These are phyloP conservation scores for Xestia c-nigrum DNA, from an alignment of 2,888 invertebrate genomes.

Conservation along the genomic window DNA sequence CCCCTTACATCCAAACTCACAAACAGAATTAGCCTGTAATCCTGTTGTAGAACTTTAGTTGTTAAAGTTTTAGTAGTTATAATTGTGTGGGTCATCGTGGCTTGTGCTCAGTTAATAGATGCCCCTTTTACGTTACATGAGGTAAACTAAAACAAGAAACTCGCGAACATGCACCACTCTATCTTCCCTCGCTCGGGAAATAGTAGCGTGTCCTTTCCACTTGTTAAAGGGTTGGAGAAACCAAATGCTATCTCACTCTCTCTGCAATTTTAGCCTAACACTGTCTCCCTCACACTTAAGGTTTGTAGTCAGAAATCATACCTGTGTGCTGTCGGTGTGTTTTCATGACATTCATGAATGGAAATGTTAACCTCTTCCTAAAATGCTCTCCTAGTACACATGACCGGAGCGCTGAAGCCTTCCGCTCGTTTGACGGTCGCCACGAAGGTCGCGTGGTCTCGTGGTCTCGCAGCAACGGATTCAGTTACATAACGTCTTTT, in stretches of 20 bases:
- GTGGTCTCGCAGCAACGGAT: background rate
- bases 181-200: background rate
- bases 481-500: background rate
- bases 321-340: background rate
- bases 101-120: background rate
- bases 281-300: background rate
- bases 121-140: background rate
- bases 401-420: conserved; percentile 25
- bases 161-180: background rate
- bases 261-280: background rate
- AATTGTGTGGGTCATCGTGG: background rate
- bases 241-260: conserved; percentile 1
- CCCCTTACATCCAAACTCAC: too few relatives aligned
- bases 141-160: background rate
- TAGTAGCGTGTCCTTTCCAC: background rate
- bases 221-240: background rate
- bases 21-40: too few relatives aligned
- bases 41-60: background rate
- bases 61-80: background rate
- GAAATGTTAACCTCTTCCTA: background rate
- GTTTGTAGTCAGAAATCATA: background rate
- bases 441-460: background rate
- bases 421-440: conserved; percentile 9
- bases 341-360: background rate
- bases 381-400: conserved; percentile 9